These are phyloP conservation scores for Pyrocoelia pectoralis DNA, from an alignment of 2,888 invertebrate species.

Conservation along the genomic window DNA sequence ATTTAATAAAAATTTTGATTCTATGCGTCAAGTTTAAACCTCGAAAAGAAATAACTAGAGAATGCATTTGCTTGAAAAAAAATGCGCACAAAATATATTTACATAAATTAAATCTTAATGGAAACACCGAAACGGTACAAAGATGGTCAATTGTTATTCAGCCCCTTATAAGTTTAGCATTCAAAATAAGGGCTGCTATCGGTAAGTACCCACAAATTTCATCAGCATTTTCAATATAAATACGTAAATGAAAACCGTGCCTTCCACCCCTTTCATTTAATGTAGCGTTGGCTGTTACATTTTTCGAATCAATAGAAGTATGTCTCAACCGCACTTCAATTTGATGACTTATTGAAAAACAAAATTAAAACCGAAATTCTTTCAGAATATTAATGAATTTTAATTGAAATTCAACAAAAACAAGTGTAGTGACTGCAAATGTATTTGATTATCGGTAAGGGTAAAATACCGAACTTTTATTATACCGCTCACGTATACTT, in stretches of 20 bases:
- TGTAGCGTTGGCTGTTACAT: neutral
- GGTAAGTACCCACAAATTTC: conserved; percentile 13
- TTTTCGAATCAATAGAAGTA: neutral
- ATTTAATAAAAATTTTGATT: too few relatives aligned
- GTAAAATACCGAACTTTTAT: neutral
- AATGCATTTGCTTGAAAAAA: conserved; percentile 36
- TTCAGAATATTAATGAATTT: conserved; percentile 8
- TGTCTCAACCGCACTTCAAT: neutral
- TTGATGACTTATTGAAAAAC: conserved; percentile 8
- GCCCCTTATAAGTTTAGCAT: conserved; percentile 46
- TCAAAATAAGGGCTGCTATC: conserved; percentile 40
- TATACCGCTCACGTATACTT: neutral
- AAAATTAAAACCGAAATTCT: conserved; percentile 5
- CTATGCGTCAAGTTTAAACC: conserved; percentile 3
- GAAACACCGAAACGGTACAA: conserved; percentile 48
- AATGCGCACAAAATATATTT: conserved; percentile 42
- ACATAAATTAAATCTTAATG: conserved; percentile 54
- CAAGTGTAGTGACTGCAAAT: conserved; percentile 11
- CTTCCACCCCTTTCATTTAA: neutral
- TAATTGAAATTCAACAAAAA: conserved; percentile 15
- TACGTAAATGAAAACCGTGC: conserved; percentile 13
- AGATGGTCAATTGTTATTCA: conserved; percentile 54
- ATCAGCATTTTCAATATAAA: conserved; percentile 19
- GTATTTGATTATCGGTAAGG: conserved; percentile 7
- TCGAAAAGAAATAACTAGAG: neutral